Evolutionary conservation across 1,140 invertebrate species (phyloP).

Genomic region (Macrostomum lignano): DNA sequence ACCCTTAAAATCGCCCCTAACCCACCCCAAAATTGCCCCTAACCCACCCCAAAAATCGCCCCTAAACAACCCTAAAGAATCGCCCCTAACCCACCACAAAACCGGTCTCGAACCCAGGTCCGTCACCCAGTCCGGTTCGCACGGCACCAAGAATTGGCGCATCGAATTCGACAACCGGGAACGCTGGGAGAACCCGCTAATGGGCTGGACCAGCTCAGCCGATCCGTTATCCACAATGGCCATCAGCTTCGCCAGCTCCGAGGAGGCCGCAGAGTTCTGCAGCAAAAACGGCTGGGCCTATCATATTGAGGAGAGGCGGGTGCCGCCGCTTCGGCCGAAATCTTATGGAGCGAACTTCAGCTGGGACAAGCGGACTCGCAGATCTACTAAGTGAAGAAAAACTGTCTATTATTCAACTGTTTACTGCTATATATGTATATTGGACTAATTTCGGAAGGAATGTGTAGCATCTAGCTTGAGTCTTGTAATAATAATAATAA

Average conservation of each 20-base stretch:
- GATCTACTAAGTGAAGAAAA: conserved; percentile 80
- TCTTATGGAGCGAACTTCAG: conserved; percentile 72
- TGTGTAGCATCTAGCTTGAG: no score
- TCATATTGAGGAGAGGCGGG: conserved; percentile 43
- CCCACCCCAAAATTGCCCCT: no score
- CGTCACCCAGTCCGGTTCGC: conserved; percentile 5
- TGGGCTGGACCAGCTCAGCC: conserved; percentile 78
- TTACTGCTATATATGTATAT: no score
- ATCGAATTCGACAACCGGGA: conserved; percentile 81
- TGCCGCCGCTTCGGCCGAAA: conserved; percentile 41
- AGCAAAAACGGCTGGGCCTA: conserved; percentile 70
- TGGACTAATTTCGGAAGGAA: no score
- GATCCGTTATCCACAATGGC: conserved; percentile 73
- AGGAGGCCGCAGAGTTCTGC: conserved; percentile 67
- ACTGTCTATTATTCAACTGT: no score
- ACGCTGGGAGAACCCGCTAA: conserved; percentile 90
- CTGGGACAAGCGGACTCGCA: conserved; percentile 74
- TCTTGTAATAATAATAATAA: no score
- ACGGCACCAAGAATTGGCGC: conserved; percentile 37
- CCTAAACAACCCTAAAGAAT: no score
- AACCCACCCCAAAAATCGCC: no score
- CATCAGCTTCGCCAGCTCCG: conserved; percentile 44
- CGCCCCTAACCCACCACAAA: no score
- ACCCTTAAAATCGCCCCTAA: no score
- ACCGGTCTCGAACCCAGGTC: no score